These are phyloP conservation scores for Macrostomum lignano DNA, from an alignment of 1,140 invertebrate species.

Conservation along the genomic window DNA sequence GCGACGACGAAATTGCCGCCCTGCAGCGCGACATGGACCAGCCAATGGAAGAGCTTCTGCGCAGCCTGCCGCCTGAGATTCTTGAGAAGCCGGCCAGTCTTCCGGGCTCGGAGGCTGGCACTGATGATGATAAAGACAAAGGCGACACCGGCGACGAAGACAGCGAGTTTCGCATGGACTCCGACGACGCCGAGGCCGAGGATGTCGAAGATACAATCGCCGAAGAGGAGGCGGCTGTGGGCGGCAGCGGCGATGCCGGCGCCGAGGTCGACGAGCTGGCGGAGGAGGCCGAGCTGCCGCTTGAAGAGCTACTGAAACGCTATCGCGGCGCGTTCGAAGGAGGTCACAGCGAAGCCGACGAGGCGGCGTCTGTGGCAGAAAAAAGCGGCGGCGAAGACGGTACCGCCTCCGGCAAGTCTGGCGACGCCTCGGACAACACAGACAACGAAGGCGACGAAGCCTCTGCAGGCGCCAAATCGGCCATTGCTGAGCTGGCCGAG, in stretches of 20 bases:
- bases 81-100: too few species aligned
- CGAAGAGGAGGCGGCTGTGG: conserved; percentile 8
- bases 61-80: background rate
- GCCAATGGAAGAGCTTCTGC: conserved; percentile 48
- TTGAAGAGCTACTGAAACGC: conserved; percentile 4
- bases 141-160: conserved; percentile 10
- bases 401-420: too few species aligned
- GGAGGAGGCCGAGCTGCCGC: conserved; percentile 3
- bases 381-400: too few species aligned
- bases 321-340: conserved; percentile 32
- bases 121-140: conserved; percentile 7
- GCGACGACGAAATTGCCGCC: conserved; percentile 46
- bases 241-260: conserved; percentile 7
- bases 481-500: too few species aligned
- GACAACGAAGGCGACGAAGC: too few species aligned
- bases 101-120: conserved; percentile 6
- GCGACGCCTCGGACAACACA: too few species aligned
- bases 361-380: too few species aligned
- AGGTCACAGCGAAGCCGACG: conserved; percentile 34
- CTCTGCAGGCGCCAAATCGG: too few species aligned
- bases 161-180: conserved; percentile 9
- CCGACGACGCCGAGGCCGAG: conserved; percentile 11
- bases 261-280: background rate
- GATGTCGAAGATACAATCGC: conserved; percentile 14
- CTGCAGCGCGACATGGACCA: conserved; percentile 62